These are phyloP conservation scores for Anas capensis DNA, from an alignment of 2,797 vertebrate genomes.

Conservation along the genomic window DNA sequence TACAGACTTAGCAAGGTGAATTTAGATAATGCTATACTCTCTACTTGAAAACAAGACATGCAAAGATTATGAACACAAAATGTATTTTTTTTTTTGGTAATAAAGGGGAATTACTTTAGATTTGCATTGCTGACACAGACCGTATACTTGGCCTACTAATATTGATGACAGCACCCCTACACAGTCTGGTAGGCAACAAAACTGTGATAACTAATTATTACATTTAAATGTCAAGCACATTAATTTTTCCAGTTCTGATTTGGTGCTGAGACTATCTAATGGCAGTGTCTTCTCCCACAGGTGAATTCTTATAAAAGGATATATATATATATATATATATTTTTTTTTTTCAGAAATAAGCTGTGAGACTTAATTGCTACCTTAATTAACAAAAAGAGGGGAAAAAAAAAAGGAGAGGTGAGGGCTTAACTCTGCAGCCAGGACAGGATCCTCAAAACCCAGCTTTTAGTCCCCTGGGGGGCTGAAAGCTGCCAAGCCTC, in stretches of 20 bases:
- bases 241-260: not conserved
- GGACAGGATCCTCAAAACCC: not conserved
- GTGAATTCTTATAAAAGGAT: not conserved
- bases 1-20: not conserved
- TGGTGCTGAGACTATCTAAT: not conserved
- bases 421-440: not conserved
- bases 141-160: not conserved
- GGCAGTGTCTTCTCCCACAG: fast-evolving
- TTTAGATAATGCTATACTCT: not conserved
- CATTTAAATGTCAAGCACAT: not conserved
- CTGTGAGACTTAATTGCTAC: not conserved
- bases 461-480: fast-evolving
- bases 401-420: not conserved
- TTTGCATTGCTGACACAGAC: not conserved
- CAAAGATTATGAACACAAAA: not conserved
- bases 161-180: not conserved
- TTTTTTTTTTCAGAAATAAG: not conserved
- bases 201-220: not conserved
- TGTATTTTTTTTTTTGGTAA: not conserved
- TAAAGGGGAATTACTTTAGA: not conserved
- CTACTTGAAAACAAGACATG: not conserved
- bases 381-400: not conserved
- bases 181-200: not conserved
- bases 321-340: not conserved
- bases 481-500: not conserved